phyloP scores from a whole-genome alignment of 2,113 vertebrate genomes.

The Poecilia latipinna region DNA sequence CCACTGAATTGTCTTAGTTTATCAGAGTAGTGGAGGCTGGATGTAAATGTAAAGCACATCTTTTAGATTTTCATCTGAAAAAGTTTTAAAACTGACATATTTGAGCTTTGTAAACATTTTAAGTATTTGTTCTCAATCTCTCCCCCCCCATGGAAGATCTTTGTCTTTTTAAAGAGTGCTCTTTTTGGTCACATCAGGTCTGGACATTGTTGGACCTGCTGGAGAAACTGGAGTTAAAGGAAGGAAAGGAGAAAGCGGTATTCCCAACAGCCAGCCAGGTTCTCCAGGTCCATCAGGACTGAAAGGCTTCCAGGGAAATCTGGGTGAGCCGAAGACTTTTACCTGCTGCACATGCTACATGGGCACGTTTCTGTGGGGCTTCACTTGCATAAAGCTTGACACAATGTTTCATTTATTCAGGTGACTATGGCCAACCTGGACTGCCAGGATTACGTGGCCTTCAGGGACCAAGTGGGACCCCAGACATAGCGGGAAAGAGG shows the following conservation, averaged over 20 bases:
- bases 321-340: constrained; percentile 78
- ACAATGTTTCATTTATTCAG: constrained; percentile 70
- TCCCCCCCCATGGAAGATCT: not conserved
- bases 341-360: not conserved
- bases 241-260: constrained; percentile 84
- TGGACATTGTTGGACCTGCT: constrained; percentile 76
- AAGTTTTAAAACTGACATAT: not conserved
- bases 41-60: not conserved
- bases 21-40: not conserved
- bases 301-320: constrained; percentile 85
- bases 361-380: not conserved
- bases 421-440: constrained; percentile 83
- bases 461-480: constrained; percentile 77
- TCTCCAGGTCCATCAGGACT: constrained; percentile 77
- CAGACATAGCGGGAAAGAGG: constrained; percentile 80
- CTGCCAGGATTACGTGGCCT: constrained; percentile 81
- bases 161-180: not conserved
- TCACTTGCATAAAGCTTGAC: constrained; percentile 7
- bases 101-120: not conserved
- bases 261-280: constrained; percentile 82
- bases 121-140: not conserved
- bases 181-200: constrained; percentile 75
- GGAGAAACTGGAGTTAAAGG: constrained; percentile 85
- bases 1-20: too few relatives aligned
- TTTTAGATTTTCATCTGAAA: not conserved